Evolutionary conservation across 30 jellyfish, hydroid and myxozoan genomes (phyloP).

Genomic region (Aurelia sp.): DNA sequence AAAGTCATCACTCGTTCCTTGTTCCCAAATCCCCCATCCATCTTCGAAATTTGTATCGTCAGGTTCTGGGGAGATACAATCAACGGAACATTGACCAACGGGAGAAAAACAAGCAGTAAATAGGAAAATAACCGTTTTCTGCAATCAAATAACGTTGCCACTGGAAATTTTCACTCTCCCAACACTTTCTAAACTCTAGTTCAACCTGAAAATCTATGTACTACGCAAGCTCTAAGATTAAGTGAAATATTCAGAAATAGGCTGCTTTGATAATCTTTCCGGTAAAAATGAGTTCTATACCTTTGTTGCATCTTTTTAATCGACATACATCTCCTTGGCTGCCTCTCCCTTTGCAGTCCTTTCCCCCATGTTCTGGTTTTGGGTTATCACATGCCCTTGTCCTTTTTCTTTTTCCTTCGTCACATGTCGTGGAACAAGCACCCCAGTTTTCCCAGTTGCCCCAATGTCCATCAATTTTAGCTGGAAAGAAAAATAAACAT

Average conservation of each 20-base stretch:
- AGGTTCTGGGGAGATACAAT: conserved; percentile 35
- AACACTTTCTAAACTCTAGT: too few species aligned
- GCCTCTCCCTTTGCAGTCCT: conserved; percentile 57
- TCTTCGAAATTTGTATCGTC: conserved; percentile 76
- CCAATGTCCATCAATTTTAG: conserved; percentile 66
- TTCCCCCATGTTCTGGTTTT: conserved; percentile 63
- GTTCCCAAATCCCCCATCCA: conserved; percentile 80
- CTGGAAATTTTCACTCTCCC: too few species aligned
- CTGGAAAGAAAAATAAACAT: conserved; percentile 13
- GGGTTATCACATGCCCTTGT: conserved; percentile 80
- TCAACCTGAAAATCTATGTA: too few species aligned
- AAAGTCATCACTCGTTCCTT: conserved; percentile 67
- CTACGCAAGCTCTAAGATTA: too few species aligned
- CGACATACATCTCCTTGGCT: conserved; percentile 52
- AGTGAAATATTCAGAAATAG: too few species aligned
- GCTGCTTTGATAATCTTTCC: too few species aligned
- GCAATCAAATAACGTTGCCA: too few species aligned
- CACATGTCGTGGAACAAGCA: conserved; percentile 75
- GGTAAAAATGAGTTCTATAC: background rate
- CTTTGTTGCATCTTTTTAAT: conserved; percentile 56
- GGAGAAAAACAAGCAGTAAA: background rate
- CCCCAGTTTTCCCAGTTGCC: conserved; percentile 77
- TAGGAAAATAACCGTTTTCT: too few species aligned
- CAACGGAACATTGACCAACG: background rate
- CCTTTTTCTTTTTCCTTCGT: conserved; percentile 72